Base-by-base conservation (phyloP, 1,140 invertebrate genomes). In the Drosophila mayri region DNA sequence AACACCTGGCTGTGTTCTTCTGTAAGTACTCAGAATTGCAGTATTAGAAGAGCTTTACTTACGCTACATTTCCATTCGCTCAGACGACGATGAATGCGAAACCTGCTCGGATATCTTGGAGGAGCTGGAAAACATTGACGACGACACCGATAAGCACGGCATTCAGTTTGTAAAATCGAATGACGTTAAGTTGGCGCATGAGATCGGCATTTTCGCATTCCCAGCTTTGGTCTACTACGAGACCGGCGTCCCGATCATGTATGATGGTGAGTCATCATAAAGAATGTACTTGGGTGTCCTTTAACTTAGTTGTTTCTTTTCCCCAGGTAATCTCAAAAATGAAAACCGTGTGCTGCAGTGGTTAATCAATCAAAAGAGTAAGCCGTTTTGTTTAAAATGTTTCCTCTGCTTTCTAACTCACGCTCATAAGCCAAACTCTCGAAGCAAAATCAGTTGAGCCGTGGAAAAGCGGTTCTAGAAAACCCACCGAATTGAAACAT, bases 131-230 rank as follows among this genome's bases (percentile, higher is more conserved):
- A 98, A 97, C 40, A 98, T 99, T 86, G 98, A 98, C 87, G 98
- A 98, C 93, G 97, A 98, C 78, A 97, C 97, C 10, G 97, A 98
- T 90, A 96, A 97, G 83, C 96, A 97, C 81, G 97, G 97, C 65
- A 97, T 98, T 81, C 97, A 98, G 93, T 98, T 99, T 93, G 97
- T 99, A 9, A 98, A 98, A 92, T 98, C 97, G 1, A 98, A 97
- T 88, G 97, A 98, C 93, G 95, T 96, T 22, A 97, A 97, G 93
- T 93, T 98, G 49, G 97, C 98, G 6, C 96, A 97, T 41, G 97
- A 98, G 93, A 96, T 98, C 84, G 97, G 97, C 58, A 97, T 99
- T 84, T 97, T 97, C 92, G 97, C 97, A 86, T 97, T 98, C 85
- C 97, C 97, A 62, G 96, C 97, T 55, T 93, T 98, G 61, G 97